Base-by-base conservation (phyloP, 2,113 vertebrate species). In the Bufo gargarizans region DNA sequence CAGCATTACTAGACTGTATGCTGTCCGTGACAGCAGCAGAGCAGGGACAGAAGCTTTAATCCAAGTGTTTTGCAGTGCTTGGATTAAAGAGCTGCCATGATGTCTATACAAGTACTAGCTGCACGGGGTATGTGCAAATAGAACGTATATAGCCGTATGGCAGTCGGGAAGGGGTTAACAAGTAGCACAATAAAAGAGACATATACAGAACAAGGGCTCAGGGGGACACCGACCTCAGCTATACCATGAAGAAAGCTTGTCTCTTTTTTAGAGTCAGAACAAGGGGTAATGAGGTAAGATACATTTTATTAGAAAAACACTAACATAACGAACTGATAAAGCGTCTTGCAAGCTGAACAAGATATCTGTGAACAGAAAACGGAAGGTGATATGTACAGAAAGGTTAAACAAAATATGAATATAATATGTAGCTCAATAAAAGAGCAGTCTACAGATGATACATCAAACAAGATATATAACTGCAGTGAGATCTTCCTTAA, bases 401-500 rank as follows among this genome's bases (percentile, higher is more conserved):
- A 69, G n/a, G 61, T 53, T 49, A 20, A 16, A 67, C 9, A 45
- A 14, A 63, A 67, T 19, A 53, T 22, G 7, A 71, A 84, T 33
- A 67, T 3, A 77, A 17, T 47, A 53, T 47, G 12, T 2, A 47
- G n/a, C 53, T 43, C 43, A 49, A 4, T 10, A 71, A 72, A 63
- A 47, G n/a, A 58, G 65, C 49, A 14, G 50, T 9, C 13, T 74
- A 43, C 55, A 82, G 72, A 82, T 45, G 5, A 74, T 20, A 74
- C 78, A 71, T 88, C 55, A 82, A 88, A 86, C 22, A 82, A 17
- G 55, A 20, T 67, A 80, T 22, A 72, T 13, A n/a, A 76, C 6
- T 22, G 79, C 13, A 16, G 45, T 19, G 55, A 76, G 20, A 72
- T 59, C 13, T 4, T 49, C 19, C 72, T 49, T 76, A 76, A 76